A percentile compares a stretch with the other conserved stretches of the same genome.
Conservation (phyloP, 2,797 vertebrate species). For the Hyperoplus immaculatus region DNA sequence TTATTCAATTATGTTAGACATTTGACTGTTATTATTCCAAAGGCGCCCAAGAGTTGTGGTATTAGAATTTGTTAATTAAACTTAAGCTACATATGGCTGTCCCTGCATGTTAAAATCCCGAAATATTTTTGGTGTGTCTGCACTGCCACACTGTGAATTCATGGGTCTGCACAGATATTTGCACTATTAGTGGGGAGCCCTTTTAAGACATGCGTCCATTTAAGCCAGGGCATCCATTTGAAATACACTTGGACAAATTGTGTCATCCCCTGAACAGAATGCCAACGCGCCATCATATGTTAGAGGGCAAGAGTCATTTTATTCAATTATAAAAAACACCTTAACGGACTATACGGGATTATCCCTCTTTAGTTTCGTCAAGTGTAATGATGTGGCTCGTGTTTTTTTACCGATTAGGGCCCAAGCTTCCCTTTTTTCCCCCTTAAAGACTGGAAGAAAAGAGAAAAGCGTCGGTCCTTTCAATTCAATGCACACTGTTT, state of each 20-base stretch:
- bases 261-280: constrained; percentile 36
- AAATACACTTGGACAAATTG: constrained; percentile 5
- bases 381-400: constrained; percentile 83
- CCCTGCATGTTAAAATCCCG: constrained; percentile 17
- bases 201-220: constrained; percentile 36
- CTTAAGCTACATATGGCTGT: not conserved
- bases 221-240: not conserved
- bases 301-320: constrained; percentile 63
- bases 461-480: constrained; percentile 60
- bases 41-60: not conserved
- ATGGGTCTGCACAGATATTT: constrained; percentile 26
- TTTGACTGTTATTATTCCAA: constrained; percentile 2
- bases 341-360: constrained; percentile 71
- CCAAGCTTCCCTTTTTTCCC: constrained; percentile 47
- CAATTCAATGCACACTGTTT: constrained; percentile 76
- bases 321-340: constrained; percentile 71
- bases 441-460: constrained; percentile 60
- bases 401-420: constrained; percentile 75
- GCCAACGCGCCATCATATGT: constrained; percentile 50
- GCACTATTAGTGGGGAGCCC: not conserved
- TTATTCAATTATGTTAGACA: not conserved
- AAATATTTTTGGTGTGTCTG: constrained; percentile 33
- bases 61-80: not conserved
- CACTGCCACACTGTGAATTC: not conserved
- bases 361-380: constrained; percentile 75